These are phyloP conservation scores for Australoheros facetus DNA, from an alignment of 2,797 vertebrate species.

Conservation along the genomic window DNA sequence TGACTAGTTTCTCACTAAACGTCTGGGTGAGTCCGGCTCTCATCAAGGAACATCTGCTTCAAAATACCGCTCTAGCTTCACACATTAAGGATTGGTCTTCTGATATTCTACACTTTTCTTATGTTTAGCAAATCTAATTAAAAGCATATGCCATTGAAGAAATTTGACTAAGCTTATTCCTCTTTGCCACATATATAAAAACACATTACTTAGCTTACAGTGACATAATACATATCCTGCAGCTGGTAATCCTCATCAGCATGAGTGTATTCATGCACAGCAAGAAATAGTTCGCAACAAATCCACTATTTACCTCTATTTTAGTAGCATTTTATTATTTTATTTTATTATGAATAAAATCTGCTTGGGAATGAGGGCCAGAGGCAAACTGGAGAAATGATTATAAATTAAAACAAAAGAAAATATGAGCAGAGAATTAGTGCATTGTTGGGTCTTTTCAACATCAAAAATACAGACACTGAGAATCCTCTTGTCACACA, in stretches of 20 bases:
- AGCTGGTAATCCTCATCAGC: background rate
- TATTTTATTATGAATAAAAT: background rate
- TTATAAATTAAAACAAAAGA: background rate
- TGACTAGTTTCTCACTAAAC: background rate
- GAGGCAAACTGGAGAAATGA: background rate
- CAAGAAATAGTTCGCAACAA: background rate
- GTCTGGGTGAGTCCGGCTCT: background rate
- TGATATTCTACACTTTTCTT: background rate
- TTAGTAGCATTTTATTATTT: background rate
- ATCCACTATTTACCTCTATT: background rate
- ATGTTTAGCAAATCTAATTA: background rate
- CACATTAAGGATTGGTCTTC: background rate
- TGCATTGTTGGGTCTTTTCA: background rate
- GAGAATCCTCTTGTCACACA: no score
- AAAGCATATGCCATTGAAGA: background rate
- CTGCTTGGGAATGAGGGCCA: no score
- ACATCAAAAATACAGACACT: fast-evolving
- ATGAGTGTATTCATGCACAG: background rate
- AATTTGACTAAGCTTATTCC: background rate
- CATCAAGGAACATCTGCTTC: background rate
- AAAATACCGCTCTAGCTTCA: background rate
- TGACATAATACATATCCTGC: background rate
- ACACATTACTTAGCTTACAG: background rate
- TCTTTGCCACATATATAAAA: background rate
- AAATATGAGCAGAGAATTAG: background rate